phyloP scores from a whole-genome alignment of 1,140 invertebrate species.

The Cyclina sinensis region DNA sequence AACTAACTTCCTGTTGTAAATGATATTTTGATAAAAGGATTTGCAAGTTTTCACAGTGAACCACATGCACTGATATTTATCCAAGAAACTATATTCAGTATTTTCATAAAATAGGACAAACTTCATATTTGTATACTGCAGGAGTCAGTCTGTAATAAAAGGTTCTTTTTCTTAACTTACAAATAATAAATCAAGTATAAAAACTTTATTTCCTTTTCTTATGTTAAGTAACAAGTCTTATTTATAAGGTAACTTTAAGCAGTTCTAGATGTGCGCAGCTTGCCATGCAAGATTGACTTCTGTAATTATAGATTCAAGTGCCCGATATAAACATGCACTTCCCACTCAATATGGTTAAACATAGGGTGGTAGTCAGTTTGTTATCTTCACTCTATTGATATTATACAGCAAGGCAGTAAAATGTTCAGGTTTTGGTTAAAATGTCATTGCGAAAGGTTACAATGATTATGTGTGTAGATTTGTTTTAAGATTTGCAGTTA shows the following conservation, averaged over 20 bases:
- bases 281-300: neutral
- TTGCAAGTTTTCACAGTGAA: no score
- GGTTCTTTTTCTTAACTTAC: no score
- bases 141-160: no score
- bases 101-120: no score
- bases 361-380: constrained; percentile 3
- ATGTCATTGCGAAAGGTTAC: neutral
- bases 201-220: no score
- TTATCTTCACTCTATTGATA: neutral
- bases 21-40: no score
- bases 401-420: neutral
- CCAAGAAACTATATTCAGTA: no score
- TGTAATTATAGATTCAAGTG: constrained; percentile 15
- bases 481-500: constrained; percentile 9
- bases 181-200: no score
- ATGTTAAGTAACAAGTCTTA: no score
- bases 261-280: neutral
- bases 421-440: neutral
- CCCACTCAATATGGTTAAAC: neutral
- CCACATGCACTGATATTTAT: no score
- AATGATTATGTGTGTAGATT: neutral
- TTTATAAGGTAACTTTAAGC: neutral
- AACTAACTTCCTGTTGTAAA: no score
- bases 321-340: neutral
- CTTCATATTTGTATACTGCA: no score